phyloP scores from a whole-genome alignment of 2,797 vertebrate species.

The Enteromius anoplus region DNA sequence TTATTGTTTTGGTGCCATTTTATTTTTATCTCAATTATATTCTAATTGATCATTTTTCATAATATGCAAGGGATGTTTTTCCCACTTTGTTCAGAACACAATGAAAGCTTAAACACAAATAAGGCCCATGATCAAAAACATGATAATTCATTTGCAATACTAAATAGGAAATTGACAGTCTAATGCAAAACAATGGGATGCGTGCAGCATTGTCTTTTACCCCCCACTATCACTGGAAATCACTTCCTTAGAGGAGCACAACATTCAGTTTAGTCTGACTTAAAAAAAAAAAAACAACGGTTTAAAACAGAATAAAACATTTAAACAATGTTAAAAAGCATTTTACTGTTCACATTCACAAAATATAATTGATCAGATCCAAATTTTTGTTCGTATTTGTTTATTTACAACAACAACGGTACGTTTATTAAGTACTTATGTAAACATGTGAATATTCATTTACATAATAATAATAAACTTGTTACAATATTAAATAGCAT shows the following conservation, averaged over 20 bases:
- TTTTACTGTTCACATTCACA: neutral
- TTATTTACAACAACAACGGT: neutral
- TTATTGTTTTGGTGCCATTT: slow-evolving; percentile 73
- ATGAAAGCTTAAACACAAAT: slow-evolving; percentile 81
- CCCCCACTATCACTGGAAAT: slow-evolving; percentile 63
- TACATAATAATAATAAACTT: neutral
- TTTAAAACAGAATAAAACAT: neutral
- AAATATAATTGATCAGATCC: neutral
- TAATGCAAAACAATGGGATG: slow-evolving; percentile 74
- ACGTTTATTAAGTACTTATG: neutral
- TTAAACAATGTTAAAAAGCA: neutral
- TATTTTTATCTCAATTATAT: slow-evolving; percentile 84
- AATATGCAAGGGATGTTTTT: slow-evolving; percentile 70
- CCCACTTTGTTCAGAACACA: slow-evolving; percentile 78
- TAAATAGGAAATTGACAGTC: slow-evolving; percentile 74
- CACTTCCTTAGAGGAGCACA: slow-evolving; percentile 40
- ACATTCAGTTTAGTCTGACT: neutral
- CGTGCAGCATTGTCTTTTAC: slow-evolving; percentile 66
- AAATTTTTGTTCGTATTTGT: neutral
- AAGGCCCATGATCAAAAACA: slow-evolving; percentile 84
- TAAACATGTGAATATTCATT: neutral
- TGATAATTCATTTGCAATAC: slow-evolving; percentile 80
- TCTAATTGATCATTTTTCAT: slow-evolving; percentile 83
- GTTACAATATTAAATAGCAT: neutral
- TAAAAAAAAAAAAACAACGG: neutral